These are phyloP conservation scores for Molothrus ater DNA, from an alignment of 2,797 vertebrate species.

Conservation along the genomic window DNA sequence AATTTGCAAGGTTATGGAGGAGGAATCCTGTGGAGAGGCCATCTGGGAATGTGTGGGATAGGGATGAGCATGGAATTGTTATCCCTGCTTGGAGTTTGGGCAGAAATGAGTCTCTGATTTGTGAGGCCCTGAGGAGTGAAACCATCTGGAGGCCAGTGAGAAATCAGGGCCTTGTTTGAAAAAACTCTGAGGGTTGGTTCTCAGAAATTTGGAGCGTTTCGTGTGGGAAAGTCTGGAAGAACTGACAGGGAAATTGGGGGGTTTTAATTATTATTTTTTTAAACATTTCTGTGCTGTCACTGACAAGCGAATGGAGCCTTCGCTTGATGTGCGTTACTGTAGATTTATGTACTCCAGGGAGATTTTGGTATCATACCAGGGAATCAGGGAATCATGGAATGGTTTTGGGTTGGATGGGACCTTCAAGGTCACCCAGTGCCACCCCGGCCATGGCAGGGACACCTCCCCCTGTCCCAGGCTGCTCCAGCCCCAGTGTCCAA, in stretches of 20 bases:
- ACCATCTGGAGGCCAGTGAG: not conserved
- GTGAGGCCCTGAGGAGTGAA: not conserved
- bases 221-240: not conserved
- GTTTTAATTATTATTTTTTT: not conserved
- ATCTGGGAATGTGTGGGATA: not conserved
- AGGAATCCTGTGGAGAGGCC: not conserved
- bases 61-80: not conserved
- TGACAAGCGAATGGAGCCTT: not conserved
- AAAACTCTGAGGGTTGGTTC: not conserved
- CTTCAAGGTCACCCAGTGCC: not conserved
- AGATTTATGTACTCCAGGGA: not conserved
- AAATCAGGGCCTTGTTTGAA: not conserved
- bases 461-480: fast-evolving
- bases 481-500: not conserved
- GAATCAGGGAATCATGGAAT: not conserved
- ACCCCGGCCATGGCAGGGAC: not conserved
- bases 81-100: not conserved
- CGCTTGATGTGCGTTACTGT: not conserved
- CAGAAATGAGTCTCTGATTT: not conserved
- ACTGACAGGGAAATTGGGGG: not conserved
- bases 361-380: not conserved
- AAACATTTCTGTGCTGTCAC: not conserved
- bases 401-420: not conserved
- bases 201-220: not conserved
- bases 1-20: not conserved